phyloP scores from a whole-genome alignment of 2,888 invertebrate species.

The Drosophila testacea region DNA sequence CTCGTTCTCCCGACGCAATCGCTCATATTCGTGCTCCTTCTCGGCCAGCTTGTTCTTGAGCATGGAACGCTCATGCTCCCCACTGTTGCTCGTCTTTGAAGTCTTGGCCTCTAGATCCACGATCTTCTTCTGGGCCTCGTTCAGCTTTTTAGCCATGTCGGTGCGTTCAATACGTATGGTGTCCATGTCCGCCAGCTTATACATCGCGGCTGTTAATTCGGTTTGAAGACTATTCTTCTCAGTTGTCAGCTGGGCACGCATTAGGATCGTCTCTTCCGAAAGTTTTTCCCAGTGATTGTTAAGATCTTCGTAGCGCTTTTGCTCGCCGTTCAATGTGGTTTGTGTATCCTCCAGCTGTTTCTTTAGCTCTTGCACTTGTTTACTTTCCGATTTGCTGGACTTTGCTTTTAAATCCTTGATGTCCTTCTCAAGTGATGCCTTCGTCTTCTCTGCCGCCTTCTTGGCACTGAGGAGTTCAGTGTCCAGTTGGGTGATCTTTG shows the following conservation, averaged over 20 bases:
- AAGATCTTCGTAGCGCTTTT: constrained; percentile 91
- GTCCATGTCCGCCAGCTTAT: constrained; percentile 81
- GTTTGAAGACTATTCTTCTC: constrained; percentile 92
- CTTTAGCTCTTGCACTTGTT: constrained; percentile 88
- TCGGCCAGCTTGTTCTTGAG: constrained; percentile 90
- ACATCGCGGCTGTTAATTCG: constrained; percentile 77
- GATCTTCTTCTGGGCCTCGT: constrained; percentile 81
- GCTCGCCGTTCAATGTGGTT: constrained; percentile 88
- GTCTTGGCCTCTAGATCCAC: constrained; percentile 81
- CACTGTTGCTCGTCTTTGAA: constrained; percentile 71
- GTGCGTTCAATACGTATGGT: constrained; percentile 81
- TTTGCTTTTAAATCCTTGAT: constrained; percentile 91
- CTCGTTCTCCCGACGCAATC: constrained; percentile 89
- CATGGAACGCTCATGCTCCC: constrained; percentile 89
- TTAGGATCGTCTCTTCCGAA: constrained; percentile 93
- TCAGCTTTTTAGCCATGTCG: constrained; percentile 79
- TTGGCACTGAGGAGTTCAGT: constrained; percentile 87
- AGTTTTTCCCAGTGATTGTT: constrained; percentile 93
- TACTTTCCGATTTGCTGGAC: constrained; percentile 87
- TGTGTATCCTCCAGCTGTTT: constrained; percentile 88
- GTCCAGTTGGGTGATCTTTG: constrained; percentile 88
- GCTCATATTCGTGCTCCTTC: constrained; percentile 90
- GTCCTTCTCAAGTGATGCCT: constrained; percentile 90
- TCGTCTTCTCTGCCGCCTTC: constrained; percentile 89
- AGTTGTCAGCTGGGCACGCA: constrained; percentile 92